Base-by-base conservation (phyloP, 1,140 invertebrate genomes). In the Melanaphis sacchari region DNA sequence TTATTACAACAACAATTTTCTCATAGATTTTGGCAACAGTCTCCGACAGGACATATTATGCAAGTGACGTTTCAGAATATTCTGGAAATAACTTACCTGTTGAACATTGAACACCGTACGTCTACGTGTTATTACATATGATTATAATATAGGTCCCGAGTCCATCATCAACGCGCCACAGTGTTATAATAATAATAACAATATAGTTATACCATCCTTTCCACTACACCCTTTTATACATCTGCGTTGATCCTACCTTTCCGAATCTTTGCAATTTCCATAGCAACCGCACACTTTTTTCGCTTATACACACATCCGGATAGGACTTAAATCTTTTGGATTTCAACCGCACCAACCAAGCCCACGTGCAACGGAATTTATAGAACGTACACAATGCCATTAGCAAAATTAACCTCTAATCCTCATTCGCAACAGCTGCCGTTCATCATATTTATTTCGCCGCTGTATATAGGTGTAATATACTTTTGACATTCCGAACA, bases 31-130 rank as follows among this genome's bases (percentile, higher is more conserved):
- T 90, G 89, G 89, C 89, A 90, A 90, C 52, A 26, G 26, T 90
- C 15, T 54, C 46, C 38, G 49, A 31, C 46, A 22, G 18, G 11
- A 46, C 21, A 21, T 36, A 66, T 66, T n/a, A 66, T 66, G 31
- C 31, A 66, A 26, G 46, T 21, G 2, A 38, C 22, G 36, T 59
- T 90, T 54, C 49, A 40, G 49, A 82, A 36, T 22, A 54, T 90
- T 90, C 52, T 90, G 89, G 89, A 90, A 90, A 90, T 90, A 90
- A 90, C 46, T 89, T 89, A 90, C 89, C 89, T 90, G 89, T 90
- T 90, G 89, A 43, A 87, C 41, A 31, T 59, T 11, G 41, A 40
- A 59, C 49, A 90, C 85, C 31, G 31, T 26, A 11, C 87, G 8
- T 11, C 46, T 31, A 36, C n/a, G 76, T 81, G n/a, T 38, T 81